Evolutionary conservation across 1,140 invertebrate species (phyloP).

Genomic region (Cyphomyrmex costatus): DNA sequence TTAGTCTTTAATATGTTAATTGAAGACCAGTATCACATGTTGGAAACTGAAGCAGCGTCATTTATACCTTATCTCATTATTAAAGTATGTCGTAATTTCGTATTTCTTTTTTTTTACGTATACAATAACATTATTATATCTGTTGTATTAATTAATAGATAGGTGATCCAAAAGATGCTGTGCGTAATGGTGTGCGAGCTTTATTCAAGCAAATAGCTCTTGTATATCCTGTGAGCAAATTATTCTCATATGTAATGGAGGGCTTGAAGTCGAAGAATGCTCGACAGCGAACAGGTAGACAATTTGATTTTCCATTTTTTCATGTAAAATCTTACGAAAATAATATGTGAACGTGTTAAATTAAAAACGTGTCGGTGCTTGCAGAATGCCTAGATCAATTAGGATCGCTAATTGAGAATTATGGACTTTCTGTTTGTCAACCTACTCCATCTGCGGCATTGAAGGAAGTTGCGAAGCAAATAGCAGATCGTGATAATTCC

Average conservation of each 20-base stretch:
- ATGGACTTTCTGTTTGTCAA: conserved; percentile 95
- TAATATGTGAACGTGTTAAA: neutral
- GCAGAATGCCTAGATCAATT: conserved; percentile 97
- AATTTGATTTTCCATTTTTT: neutral
- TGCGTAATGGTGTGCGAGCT: conserved; percentile 94
- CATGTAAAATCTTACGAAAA: neutral
- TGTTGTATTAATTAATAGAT: conserved; percentile 88
- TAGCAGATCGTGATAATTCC: conserved; percentile 98
- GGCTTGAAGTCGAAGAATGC: conserved; percentile 99
- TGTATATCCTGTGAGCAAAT: conserved; percentile 95
- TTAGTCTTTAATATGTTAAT: conserved; percentile 93
- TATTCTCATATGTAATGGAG: conserved; percentile 97
- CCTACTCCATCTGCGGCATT: conserved; percentile 92
- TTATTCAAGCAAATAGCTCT: conserved; percentile 95
- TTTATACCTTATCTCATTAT: conserved; percentile 98
- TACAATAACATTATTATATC: conserved; percentile 28
- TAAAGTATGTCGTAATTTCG: conserved; percentile 89
- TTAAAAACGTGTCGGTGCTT: conserved; percentile 58
- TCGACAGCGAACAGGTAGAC: conserved; percentile 94
- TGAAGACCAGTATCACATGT: conserved; percentile 93
- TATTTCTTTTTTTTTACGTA: conserved; percentile 35
- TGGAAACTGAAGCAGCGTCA: conserved; percentile 96
- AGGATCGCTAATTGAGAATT: conserved; percentile 94
- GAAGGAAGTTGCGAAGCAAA: conserved; percentile 97
- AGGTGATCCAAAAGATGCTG: conserved; percentile 98